Evolutionary conservation across 2,888 invertebrate species (phyloP).

Genomic region (Callosobruchus maculatus): DNA sequence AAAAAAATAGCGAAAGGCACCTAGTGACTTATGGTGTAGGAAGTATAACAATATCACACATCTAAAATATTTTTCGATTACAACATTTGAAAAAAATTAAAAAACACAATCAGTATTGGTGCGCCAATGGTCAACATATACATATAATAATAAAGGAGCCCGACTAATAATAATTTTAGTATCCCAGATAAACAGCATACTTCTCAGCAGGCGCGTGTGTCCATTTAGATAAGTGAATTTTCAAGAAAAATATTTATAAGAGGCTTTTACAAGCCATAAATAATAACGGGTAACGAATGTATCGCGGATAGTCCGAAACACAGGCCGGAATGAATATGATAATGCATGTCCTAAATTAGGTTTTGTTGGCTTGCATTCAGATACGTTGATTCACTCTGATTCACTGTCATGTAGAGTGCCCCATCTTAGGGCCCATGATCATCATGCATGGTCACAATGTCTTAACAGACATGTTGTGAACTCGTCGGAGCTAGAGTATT

Average conservation of each 20-base stretch:
- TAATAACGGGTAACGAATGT: background rate
- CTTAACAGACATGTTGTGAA: too few species aligned
- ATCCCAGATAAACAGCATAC: background rate
- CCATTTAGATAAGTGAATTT: background rate
- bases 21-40: too few species aligned
- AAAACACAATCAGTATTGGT: too few species aligned
- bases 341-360: background rate
- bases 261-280: background rate
- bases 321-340: background rate
- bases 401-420: too few species aligned
- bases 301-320: background rate
- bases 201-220: background rate
- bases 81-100: too few species aligned
- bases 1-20: too few species aligned
- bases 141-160: background rate
- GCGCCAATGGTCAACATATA: background rate
- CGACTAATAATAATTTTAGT: background rate
- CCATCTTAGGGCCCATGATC: too few species aligned
- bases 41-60: too few species aligned
- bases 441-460: too few species aligned
- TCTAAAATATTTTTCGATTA: too few species aligned
- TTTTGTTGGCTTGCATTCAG: background rate
- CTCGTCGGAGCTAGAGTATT: too few species aligned
- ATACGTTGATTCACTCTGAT: too few species aligned
- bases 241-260: background rate